A percentile compares a stretch with the other conserved stretches of the same genome.
Evolutionary conservation across 2,113 vertebrate genomes (phyloP).

Genomic region (Telmatochromis sp.): DNA sequence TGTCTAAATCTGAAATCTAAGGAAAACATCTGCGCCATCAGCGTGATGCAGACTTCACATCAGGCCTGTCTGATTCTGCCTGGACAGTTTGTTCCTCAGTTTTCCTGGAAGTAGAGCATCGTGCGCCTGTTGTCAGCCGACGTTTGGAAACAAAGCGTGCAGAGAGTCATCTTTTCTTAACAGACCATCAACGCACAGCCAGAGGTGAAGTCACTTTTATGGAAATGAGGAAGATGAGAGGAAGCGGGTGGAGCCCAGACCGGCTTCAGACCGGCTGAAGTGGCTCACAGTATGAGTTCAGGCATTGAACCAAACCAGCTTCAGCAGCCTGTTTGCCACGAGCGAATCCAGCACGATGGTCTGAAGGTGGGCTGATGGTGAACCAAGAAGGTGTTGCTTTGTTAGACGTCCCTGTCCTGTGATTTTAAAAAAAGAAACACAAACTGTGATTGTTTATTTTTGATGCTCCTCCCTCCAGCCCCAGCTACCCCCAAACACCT

Average conservation of each 20-base stretch:
- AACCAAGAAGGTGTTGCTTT: neutral
- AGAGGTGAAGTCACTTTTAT: constrained; percentile 42
- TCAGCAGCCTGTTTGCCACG: neutral
- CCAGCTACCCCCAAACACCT: neutral
- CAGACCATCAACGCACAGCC: constrained; percentile 63
- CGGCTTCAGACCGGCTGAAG: neutral
- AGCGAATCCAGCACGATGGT: neutral
- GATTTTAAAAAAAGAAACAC: rapidly evolving
- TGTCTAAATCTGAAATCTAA: neutral
- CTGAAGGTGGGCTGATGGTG: neutral
- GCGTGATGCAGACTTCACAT: neutral
- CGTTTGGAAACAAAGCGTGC: neutral
- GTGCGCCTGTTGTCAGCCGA: neutral
- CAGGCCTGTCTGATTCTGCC: neutral
- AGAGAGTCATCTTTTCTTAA: constrained; percentile 33
- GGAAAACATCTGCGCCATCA: neutral
- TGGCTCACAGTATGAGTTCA: neutral
- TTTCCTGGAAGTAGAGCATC: neutral
- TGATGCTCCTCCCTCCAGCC: neutral
- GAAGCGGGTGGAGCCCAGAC: neutral
- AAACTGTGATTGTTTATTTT: neutral
- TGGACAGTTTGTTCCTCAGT: neutral
- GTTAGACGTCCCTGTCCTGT: neutral
- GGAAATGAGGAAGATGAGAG: constrained; percentile 41
- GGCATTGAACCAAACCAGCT: neutral